Percentiles rank a stretch among this genome's conserved stretches.
phyloP scores from a whole-genome alignment of 1,140 invertebrate genomes.

The Orchestia grillus region DNA sequence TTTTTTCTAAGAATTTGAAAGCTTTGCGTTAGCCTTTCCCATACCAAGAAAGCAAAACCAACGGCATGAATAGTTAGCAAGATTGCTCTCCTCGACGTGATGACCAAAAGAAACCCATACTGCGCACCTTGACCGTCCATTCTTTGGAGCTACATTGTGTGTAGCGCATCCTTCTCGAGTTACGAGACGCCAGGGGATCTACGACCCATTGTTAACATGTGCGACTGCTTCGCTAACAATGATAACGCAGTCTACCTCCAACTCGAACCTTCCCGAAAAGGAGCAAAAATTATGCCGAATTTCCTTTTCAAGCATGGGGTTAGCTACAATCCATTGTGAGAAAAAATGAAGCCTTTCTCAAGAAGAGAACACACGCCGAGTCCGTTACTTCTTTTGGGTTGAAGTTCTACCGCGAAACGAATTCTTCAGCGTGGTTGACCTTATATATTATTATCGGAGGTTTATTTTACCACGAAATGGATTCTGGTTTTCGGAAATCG shows the following conservation, averaged over 20 bases:
- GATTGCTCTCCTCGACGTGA: background rate
- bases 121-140: slow-evolving; percentile 12
- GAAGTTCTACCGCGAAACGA: background rate
- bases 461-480: background rate
- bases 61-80: background rate
- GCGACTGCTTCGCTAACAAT: background rate
- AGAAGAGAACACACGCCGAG: background rate
- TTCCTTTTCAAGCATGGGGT: background rate
- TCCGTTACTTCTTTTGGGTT: background rate
- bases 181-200: slow-evolving; percentile 23
- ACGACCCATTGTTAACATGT: slow-evolving; percentile 1
- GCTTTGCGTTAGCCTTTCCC: background rate
- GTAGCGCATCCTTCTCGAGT: background rate
- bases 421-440: background rate
- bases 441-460: background rate
- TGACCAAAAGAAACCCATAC: slow-evolving; percentile 6
- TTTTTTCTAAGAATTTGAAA: background rate
- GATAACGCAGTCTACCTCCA: background rate
- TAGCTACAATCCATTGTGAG: background rate
- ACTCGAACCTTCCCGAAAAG: background rate
- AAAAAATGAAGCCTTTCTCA: background rate
- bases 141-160: background rate
- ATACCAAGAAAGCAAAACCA: background rate
- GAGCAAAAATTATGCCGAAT: background rate
- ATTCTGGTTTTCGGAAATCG: background rate